Evolutionary conservation across 2,797 vertebrate species (phyloP).

Genomic region (Babyrousa celebensis): DNA sequence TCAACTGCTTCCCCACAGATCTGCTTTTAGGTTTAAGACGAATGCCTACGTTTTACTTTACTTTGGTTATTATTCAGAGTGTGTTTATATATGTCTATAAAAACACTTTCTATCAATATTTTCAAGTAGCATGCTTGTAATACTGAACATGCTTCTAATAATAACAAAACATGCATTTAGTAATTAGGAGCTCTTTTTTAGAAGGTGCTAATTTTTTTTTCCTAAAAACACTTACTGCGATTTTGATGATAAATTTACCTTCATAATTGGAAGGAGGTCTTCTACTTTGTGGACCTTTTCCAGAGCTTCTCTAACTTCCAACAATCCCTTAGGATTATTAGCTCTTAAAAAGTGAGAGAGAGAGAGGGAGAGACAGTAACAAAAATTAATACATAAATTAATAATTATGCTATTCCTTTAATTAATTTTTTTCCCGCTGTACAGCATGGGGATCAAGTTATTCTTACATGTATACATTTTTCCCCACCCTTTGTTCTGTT

Average conservation of each 20-base stretch:
- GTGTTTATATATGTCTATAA: not conserved
- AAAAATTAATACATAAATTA: slow-evolving; percentile 44
- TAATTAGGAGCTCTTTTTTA: not conserved
- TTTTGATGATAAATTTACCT: slow-evolving; percentile 92
- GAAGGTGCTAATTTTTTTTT: not conserved
- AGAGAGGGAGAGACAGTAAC: not conserved
- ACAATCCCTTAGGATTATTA: slow-evolving; percentile 96
- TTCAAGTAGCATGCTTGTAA: not conserved
- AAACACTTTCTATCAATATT: not conserved
- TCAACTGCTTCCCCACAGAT: not conserved
- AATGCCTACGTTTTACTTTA: not conserved
- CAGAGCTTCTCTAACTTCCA: slow-evolving; percentile 97
- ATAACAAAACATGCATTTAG: not conserved
- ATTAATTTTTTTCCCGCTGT: not conserved
- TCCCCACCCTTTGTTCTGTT: no score
- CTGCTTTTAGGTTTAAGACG: not conserved
- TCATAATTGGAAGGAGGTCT: slow-evolving; percentile 99
- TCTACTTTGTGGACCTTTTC: slow-evolving; percentile 98
- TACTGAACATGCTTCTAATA: not conserved
- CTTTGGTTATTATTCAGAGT: not conserved
- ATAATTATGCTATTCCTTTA: not conserved
- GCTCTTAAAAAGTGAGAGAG: slow-evolving; percentile 90
- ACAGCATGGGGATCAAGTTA: no score
- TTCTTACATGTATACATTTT: no score
- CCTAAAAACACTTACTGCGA: not conserved